phyloP scores from a whole-genome alignment of 30 jellyfish, hydroid and myxozoan species.

The Chrysaora quinquecirrha region DNA sequence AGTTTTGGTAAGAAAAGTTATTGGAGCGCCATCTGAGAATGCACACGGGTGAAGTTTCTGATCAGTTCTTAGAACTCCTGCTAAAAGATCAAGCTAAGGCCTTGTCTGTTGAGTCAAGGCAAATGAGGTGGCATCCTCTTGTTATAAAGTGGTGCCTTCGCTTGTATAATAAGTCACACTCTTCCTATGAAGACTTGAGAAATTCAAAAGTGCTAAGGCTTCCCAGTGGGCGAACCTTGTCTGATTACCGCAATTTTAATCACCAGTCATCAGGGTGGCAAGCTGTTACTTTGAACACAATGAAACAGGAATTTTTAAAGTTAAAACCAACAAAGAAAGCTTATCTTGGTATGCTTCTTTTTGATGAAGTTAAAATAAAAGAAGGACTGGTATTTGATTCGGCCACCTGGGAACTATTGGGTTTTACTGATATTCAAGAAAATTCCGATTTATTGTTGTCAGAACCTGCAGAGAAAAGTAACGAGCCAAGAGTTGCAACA shows the following conservation, averaged over 20 bases:
- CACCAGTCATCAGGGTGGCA: slow-evolving; percentile 4
- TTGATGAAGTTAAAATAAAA: slow-evolving; percentile 11
- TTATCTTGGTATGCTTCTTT: not conserved
- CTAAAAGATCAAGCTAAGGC: slow-evolving; percentile 28
- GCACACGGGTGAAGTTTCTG: slow-evolving; percentile 2
- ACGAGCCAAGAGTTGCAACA: not conserved
- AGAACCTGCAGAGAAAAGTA: not conserved
- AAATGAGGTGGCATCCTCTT: slow-evolving; percentile 27
- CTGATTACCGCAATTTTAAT: slow-evolving; percentile 19
- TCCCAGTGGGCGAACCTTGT: slow-evolving; percentile 9
- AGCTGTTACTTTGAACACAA: not conserved
- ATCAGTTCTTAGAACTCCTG: slow-evolving; percentile 6
- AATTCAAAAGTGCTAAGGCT: slow-evolving; percentile 1
- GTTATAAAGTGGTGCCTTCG: slow-evolving; percentile 9
- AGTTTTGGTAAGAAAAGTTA: not conserved
- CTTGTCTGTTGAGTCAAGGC: not conserved
- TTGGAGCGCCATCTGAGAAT: not conserved
- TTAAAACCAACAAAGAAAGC: not conserved
- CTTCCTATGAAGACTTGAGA: not conserved
- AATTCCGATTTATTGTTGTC: not conserved
- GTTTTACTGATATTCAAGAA: slow-evolving; percentile 1
- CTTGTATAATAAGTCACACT: slow-evolving; percentile 8
- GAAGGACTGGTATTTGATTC: not conserved
- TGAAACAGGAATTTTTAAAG: not conserved
- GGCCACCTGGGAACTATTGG: slow-evolving; percentile 5